A percentile compares a stretch with the other conserved stretches of the same genome.
Evolutionary conservation across 2,113 vertebrate genomes (phyloP).

Genomic region (Oceanodroma tethys): DNA sequence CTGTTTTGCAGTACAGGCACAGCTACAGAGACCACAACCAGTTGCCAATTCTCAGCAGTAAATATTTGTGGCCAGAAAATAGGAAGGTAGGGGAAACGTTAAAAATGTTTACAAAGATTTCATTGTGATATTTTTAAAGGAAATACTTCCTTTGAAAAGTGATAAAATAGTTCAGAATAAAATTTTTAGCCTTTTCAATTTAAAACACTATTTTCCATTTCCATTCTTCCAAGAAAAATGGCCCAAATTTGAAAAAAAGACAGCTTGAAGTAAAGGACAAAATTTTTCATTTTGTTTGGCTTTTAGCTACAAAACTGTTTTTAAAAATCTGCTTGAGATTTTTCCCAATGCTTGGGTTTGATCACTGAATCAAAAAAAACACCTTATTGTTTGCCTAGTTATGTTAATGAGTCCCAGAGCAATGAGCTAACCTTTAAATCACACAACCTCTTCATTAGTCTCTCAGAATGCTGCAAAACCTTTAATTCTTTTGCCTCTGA

Average conservation of each 20-base stretch:
- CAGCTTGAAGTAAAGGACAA: neutral
- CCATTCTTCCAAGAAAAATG: neutral
- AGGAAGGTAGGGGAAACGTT: neutral
- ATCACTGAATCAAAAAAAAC: constrained; percentile 11
- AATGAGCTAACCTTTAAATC: constrained; percentile 44
- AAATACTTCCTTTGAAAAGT: neutral
- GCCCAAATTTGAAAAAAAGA: neutral
- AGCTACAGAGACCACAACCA: neutral
- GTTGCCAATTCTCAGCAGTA: neutral
- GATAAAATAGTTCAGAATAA: neutral
- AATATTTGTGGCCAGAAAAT: neutral
- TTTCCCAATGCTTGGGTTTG: neutral
- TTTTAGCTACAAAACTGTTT: neutral
- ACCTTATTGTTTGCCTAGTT: constrained; percentile 39
- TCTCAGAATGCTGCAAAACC: neutral
- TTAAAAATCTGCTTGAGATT: neutral
- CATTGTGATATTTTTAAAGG: neutral
- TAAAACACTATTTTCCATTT: neutral
- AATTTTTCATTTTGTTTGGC: neutral
- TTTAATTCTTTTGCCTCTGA: constrained; percentile 20
- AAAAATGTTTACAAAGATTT: neutral
- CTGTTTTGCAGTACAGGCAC: neutral
- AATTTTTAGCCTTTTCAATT: neutral
- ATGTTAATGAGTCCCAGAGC: constrained; percentile 31
- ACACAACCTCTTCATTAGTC: constrained; percentile 32